These are phyloP conservation scores for Rhamnusium bicolor DNA, from an alignment of 2,888 invertebrate genomes.

Conservation along the genomic window DNA sequence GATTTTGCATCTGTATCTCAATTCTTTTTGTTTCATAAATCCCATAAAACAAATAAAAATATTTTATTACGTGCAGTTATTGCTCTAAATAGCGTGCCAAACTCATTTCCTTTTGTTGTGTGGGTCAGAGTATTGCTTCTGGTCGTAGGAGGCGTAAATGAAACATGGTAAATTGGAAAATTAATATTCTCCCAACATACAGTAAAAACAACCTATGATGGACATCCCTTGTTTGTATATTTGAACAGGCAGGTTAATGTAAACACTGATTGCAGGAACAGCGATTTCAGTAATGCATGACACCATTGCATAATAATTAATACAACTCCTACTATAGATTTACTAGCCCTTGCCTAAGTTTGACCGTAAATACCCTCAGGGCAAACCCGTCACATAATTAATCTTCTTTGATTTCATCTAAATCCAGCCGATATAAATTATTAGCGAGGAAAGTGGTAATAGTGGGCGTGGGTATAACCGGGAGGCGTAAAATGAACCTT, in stretches of 20 bases:
- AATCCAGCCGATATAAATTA: neutral
- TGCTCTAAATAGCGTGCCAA: too few relatives aligned
- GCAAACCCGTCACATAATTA: neutral
- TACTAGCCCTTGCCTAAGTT: neutral
- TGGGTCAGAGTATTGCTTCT: too few relatives aligned
- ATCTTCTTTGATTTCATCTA: neutral
- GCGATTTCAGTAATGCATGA: neutral
- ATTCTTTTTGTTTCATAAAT: too few relatives aligned
- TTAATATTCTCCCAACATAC: neutral
- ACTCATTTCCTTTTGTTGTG: too few relatives aligned
- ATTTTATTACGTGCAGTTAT: too few relatives aligned
- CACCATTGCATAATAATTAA: neutral
- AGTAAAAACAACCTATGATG: neutral
- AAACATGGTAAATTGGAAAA: too few relatives aligned
- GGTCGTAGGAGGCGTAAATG: too few relatives aligned
- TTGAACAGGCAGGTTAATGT: neutral
- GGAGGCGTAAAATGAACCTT: too few relatives aligned
- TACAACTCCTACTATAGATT: neutral
- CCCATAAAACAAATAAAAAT: too few relatives aligned
- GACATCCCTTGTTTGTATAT: neutral
- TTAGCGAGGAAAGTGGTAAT: neutral
- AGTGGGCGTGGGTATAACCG: too few relatives aligned
- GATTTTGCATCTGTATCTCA: too few relatives aligned
- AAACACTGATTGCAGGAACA: neutral
- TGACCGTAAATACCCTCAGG: neutral